A percentile compares a stretch with the other conserved stretches of the same genome.
Evolutionary conservation across 2,888 invertebrate genomes (phyloP).

Genomic region (Drosophila macrospina): DNA sequence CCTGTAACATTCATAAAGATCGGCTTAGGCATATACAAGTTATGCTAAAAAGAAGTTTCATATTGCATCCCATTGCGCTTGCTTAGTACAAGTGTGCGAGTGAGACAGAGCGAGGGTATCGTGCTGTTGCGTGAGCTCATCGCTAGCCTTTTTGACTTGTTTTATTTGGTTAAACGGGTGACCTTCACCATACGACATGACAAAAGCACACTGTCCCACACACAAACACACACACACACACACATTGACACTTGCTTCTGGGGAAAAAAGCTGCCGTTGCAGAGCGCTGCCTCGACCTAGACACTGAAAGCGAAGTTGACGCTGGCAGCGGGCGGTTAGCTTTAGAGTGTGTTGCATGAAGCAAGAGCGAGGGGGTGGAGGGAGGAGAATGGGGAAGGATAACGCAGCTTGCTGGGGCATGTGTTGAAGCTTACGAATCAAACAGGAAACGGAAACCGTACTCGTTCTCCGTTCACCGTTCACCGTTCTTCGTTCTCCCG

Average conservation of each 20-base stretch:
- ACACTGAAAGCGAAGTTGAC: conserved; percentile 64
- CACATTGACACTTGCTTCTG: conserved; percentile 21
- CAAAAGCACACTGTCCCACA: conserved; percentile 8
- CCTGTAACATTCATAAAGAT: too few species aligned
- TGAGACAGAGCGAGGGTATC: too few species aligned
- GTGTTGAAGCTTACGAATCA: conserved; percentile 52
- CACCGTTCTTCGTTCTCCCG: background rate
- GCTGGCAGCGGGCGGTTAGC: conserved; percentile 12
- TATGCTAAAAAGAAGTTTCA: too few species aligned
- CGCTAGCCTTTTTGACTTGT: background rate
- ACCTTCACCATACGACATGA: conserved; percentile 15
- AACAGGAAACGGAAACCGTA: conserved; percentile 40
- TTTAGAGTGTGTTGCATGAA: conserved; percentile 8
- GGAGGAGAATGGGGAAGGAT: background rate
- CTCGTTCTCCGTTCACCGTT: background rate
- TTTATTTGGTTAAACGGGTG: conserved; percentile 5
- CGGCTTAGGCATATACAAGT: too few species aligned
- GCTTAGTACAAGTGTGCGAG: too few species aligned
- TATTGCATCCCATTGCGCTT: too few species aligned
- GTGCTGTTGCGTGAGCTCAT: too few species aligned
- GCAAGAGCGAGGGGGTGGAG: background rate
- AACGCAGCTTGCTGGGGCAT: conserved; percentile 33
- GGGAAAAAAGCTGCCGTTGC: conserved; percentile 41
- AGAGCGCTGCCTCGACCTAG: conserved; percentile 72
- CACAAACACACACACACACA: conserved; percentile 13